A percentile compares a stretch with the other conserved stretches of the same genome.
Conservation (phyloP, 1,140 invertebrate genomes). For the Pachyrhynchus sulphureomaculatus region DNA sequence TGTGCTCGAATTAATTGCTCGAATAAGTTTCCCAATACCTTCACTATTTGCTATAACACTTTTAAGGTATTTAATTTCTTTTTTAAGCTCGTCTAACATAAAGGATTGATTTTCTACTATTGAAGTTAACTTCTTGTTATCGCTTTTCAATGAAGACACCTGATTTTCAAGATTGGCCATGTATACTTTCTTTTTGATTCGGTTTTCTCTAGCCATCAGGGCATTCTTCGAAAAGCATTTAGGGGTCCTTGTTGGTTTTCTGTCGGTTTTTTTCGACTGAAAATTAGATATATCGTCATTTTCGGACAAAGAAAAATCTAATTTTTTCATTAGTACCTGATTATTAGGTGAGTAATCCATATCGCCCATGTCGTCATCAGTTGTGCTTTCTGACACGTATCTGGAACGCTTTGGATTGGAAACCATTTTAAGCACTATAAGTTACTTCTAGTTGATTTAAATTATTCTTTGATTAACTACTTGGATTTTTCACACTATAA, state of each 20-base stretch:
- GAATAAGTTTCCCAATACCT: slow-evolving; percentile 53
- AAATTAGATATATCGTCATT: slow-evolving; percentile 14
- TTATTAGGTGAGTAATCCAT: slow-evolving; percentile 24
- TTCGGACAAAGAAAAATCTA: not conserved
- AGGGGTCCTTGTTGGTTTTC: slow-evolving; percentile 31
- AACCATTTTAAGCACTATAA: slow-evolving; percentile 24
- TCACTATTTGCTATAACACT: slow-evolving; percentile 57
- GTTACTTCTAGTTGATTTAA: not conserved
- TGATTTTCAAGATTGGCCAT: slow-evolving; percentile 58
- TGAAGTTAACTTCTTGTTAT: slow-evolving; percentile 54
- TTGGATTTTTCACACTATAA: not conserved
- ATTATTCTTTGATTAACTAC: not conserved
- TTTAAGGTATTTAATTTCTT: slow-evolving; percentile 57
- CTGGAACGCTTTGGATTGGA: slow-evolving; percentile 20
- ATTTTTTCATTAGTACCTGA: slow-evolving; percentile 21
- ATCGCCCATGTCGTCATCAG: slow-evolving; percentile 27
- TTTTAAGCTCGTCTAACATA: slow-evolving; percentile 52
- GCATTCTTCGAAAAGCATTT: slow-evolving; percentile 54
- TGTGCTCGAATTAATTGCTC: slow-evolving; percentile 49
- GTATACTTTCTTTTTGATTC: slow-evolving; percentile 60
- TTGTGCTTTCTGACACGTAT: slow-evolving; percentile 37
- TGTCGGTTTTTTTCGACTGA: slow-evolving; percentile 17
- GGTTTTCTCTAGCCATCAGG: slow-evolving; percentile 60
- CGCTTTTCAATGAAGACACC: slow-evolving; percentile 49
- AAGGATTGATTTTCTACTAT: slow-evolving; percentile 53